A percentile compares a stretch with the other conserved stretches of the same genome.
phyloP scores from a whole-genome alignment of 2,797 vertebrate genomes.

The Scarus forsteni region DNA sequence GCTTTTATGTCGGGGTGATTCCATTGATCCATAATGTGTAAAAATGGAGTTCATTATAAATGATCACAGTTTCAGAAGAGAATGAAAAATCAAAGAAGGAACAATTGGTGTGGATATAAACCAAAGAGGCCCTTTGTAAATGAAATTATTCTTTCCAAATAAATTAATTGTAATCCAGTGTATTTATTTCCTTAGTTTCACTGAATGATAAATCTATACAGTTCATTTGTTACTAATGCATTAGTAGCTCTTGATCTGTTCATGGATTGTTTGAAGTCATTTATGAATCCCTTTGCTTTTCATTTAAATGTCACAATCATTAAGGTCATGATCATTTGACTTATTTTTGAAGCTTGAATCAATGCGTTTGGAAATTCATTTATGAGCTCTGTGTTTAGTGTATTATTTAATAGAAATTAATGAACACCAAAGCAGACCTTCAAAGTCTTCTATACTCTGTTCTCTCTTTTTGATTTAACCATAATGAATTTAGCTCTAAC shows the following conservation, averaged over 20 bases:
- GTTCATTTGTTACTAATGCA: background rate
- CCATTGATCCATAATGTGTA: too few relatives aligned
- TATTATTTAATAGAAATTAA: background rate
- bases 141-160: background rate
- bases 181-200: slow-evolving; percentile 6
- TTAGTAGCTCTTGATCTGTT: background rate
- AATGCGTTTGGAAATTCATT: background rate
- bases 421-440: background rate
- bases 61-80: background rate
- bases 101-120: background rate
- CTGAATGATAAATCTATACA: background rate
- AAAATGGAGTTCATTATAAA: too few relatives aligned
- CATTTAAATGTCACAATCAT: slow-evolving; percentile 32
- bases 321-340: slow-evolving; percentile 16
- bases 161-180: background rate
- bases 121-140: background rate
- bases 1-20: too few relatives aligned
- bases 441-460: background rate
- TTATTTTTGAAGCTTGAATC: slow-evolving; percentile 16
- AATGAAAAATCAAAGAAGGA: background rate
- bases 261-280: background rate
- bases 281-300: slow-evolving; percentile 2
- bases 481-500: background rate
- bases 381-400: background rate
- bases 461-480: background rate